A percentile compares a stretch with the other conserved stretches of the same genome.
These are phyloP conservation scores for Microtus obscurus DNA, from an alignment of 2,797 vertebrate genomes.

Conservation along the genomic window DNA sequence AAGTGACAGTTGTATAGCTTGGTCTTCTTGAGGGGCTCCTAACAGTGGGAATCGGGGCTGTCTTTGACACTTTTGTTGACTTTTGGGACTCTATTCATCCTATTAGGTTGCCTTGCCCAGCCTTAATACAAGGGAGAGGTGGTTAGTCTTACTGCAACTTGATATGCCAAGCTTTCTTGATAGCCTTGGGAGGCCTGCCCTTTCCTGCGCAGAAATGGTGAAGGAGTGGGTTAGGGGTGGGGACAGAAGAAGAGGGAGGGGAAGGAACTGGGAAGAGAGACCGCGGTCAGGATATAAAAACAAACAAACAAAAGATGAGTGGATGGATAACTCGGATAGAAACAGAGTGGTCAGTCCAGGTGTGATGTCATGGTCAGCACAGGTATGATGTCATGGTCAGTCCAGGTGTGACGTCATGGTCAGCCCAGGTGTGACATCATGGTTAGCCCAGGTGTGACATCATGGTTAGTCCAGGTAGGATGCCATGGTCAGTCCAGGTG, in stretches of 20 bases:
- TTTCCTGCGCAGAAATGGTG: background rate
- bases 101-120: background rate
- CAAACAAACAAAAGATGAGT: background rate
- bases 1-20: background rate
- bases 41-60: background rate
- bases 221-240: background rate
- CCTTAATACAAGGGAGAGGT: background rate
- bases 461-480: too few species aligned
- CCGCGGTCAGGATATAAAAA: background rate
- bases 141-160: background rate
- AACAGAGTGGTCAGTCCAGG: background rate
- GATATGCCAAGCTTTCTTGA: background rate
- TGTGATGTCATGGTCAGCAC: too few species aligned
- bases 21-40: background rate
- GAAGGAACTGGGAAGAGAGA: background rate
- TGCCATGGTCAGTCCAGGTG: too few species aligned
- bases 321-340: background rate
- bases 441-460: accelerated
- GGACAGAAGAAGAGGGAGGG: background rate
- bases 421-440: too few species aligned
- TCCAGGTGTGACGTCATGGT: background rate
- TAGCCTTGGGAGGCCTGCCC: background rate
- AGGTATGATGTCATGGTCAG: background rate
- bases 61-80: background rate
- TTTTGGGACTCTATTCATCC: background rate